Percentiles rank a stretch among this genome's conserved stretches.
Evolutionary conservation across 2,888 invertebrate species (phyloP).

Genomic region (Marasmarcha lunaedactyla): DNA sequence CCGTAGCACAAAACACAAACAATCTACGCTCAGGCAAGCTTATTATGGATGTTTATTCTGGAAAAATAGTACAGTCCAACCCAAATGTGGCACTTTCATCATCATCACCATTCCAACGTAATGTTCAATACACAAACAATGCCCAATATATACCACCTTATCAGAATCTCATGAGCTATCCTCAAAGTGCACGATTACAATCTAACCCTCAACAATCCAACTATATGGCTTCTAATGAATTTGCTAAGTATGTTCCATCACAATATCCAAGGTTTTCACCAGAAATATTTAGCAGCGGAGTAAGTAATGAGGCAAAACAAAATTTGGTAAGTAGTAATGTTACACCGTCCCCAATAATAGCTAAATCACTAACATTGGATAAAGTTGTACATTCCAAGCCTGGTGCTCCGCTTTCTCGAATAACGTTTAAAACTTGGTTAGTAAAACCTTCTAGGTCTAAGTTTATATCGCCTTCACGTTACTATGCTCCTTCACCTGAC

Average conservation of each 20-base stretch:
- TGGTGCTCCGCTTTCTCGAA: constrained; percentile 44
- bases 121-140: neutral
- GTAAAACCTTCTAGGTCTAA: constrained; percentile 48
- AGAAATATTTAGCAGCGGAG: constrained; percentile 25
- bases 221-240: too few relatives aligned
- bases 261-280: constrained; percentile 3
- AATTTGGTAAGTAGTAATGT: constrained; percentile 52
- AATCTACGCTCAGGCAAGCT: constrained; percentile 20
- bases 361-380: constrained; percentile 48
- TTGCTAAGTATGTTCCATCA: too few relatives aligned
- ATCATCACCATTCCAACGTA: neutral
- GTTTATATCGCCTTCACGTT: constrained; percentile 36
- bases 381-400: constrained; percentile 37
- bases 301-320: constrained; percentile 36
- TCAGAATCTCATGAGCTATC: too few relatives aligned
- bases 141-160: constrained; percentile 20
- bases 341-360: constrained; percentile 38
- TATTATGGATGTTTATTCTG: constrained; percentile 29
- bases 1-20: constrained; percentile 19
- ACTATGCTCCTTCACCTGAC: constrained; percentile 37
- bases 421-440: constrained; percentile 58
- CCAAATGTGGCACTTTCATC: too few relatives aligned
- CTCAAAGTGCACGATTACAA: constrained; percentile 13
- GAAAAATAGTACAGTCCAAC: neutral
- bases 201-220: too few relatives aligned